Conservation (phyloP, 1,140 invertebrate genomes). For the Drosophila eugracilis region DNA sequence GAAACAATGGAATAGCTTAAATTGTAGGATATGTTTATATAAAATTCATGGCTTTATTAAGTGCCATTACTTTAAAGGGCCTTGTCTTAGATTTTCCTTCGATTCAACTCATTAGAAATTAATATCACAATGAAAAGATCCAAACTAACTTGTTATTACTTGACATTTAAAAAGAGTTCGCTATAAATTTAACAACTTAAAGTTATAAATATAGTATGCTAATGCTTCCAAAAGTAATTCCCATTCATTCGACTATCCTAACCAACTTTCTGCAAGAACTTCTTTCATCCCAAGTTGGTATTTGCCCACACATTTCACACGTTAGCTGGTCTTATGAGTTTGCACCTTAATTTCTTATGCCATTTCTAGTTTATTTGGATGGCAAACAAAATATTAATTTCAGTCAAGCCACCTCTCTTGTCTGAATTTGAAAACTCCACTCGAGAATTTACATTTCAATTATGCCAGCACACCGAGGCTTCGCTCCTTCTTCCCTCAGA, state of each 20-base stretch:
- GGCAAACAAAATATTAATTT: slow-evolving; percentile 65
- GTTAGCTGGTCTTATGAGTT: slow-evolving; percentile 1
- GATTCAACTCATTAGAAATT: too few relatives aligned
- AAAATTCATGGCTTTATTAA: background rate
- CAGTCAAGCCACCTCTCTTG: slow-evolving; percentile 22
- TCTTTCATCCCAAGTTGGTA: background rate
- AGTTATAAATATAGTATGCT: too few relatives aligned
- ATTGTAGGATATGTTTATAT: background rate
- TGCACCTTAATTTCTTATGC: slow-evolving; percentile 33
- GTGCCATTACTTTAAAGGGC: too few relatives aligned
- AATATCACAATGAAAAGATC: too few relatives aligned
- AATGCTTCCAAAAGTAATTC: too few relatives aligned
- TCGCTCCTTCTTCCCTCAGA: background rate
- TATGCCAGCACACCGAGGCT: slow-evolving; percentile 41
- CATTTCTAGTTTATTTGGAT: slow-evolving; percentile 39
- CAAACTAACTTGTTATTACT: too few relatives aligned
- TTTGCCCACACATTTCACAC: slow-evolving; percentile 1
- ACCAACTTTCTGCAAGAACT: too few relatives aligned
- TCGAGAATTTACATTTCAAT: slow-evolving; percentile 77
- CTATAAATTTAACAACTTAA: too few relatives aligned
- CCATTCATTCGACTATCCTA: too few relatives aligned
- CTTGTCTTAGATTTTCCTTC: too few relatives aligned
- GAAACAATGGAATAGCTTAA: slow-evolving; percentile 6
- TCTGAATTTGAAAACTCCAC: slow-evolving; percentile 35
- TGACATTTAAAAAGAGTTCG: too few relatives aligned